A percentile compares a stretch with the other conserved stretches of the same genome.
These are phyloP conservation scores for Acronicta aceris DNA, from an alignment of 2,888 invertebrate species.

Conservation along the genomic window DNA sequence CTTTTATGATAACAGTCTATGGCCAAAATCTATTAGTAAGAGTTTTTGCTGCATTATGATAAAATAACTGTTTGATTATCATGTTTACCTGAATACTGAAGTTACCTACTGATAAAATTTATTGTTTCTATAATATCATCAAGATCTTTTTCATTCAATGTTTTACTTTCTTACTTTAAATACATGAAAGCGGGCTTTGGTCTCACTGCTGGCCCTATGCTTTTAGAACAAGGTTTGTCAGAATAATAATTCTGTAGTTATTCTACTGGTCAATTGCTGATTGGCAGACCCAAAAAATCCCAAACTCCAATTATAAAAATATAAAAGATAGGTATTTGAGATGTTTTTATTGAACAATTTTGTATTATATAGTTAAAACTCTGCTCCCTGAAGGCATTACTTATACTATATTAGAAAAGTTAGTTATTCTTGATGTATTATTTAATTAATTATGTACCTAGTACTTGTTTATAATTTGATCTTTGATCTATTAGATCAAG, in stretches of 20 bases:
- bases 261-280: background rate
- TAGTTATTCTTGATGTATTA: no score
- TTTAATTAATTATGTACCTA: no score
- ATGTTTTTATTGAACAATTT: background rate
- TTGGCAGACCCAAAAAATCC: no score
- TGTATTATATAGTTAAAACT: background rate
- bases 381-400: no score
- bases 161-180: no score
- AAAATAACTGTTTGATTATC: background rate
- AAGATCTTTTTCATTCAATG: background rate
- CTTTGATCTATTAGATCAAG: background rate
- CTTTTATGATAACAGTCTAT: conserved; percentile 17
- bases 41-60: background rate
- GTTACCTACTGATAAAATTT: no score
- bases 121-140: no score
- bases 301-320: no score
- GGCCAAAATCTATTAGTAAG: background rate
- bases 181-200: background rate
- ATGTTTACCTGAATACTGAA: no score
- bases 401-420: no score
- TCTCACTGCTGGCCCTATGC: background rate
- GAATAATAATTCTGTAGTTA: background rate
- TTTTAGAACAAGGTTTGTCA: no score
- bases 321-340: no score
- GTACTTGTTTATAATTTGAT: background rate